These are phyloP conservation scores for Cyprinella venusta DNA, from an alignment of 2,797 vertebrate species.

Conservation along the genomic window DNA sequence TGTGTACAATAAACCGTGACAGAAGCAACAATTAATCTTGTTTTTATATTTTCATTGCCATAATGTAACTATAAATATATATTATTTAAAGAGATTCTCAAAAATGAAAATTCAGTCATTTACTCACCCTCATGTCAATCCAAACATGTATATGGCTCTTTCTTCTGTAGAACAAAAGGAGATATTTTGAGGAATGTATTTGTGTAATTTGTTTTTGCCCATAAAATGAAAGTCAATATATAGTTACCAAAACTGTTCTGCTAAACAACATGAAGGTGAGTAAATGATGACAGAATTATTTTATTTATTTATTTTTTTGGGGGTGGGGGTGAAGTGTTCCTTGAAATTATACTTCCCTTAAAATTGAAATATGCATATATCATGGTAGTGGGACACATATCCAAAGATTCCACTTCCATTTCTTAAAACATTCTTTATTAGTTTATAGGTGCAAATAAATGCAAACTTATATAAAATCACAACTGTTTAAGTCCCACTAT, in stretches of 20 bases:
- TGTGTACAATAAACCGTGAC: no score
- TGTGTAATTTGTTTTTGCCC: neutral
- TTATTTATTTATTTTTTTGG: neutral
- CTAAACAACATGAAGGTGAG: neutral
- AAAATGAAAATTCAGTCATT: neutral
- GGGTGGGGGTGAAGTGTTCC: neutral
- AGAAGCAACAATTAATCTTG: no score
- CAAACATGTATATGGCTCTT: neutral
- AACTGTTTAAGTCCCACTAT: neutral
- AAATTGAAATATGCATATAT: neutral
- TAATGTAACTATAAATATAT: neutral
- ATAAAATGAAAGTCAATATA: neutral
- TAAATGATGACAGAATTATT: neutral
- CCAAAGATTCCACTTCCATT: neutral
- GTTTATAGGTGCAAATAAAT: neutral
- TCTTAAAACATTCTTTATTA: neutral
- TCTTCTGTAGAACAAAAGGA: neutral
- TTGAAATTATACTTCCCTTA: neutral
- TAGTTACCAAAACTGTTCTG: neutral
- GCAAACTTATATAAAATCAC: neutral
- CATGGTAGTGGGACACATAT: neutral
- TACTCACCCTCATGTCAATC: neutral
- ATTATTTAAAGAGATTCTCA: no score
- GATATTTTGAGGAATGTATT: neutral
- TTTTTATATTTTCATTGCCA: neutral